Percentiles rank a stretch among this genome's conserved stretches.
Evolutionary conservation across 1,140 invertebrate species (phyloP).

Genomic region (Callitettix versicolor): DNA sequence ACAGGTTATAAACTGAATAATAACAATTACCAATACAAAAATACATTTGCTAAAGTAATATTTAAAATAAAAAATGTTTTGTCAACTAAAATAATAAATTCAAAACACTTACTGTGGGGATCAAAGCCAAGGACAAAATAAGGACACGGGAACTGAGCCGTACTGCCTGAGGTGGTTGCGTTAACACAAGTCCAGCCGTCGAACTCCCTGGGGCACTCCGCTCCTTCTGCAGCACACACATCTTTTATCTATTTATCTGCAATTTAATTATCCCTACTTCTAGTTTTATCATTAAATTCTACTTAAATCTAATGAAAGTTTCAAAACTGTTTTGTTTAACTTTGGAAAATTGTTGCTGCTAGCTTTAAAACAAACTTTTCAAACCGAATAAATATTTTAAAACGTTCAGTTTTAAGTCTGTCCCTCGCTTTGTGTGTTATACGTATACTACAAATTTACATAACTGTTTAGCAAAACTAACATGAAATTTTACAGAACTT

Average conservation of each 20-base stretch:
- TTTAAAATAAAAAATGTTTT: too few species aligned
- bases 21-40: too few species aligned
- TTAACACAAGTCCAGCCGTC: slow-evolving; percentile 44
- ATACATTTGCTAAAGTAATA: too few species aligned
- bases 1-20: too few species aligned
- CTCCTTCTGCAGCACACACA: slow-evolving; percentile 9
- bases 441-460: too few species aligned
- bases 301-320: not conserved
- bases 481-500: too few species aligned
- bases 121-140: slow-evolving; percentile 29
- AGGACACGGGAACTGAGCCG: slow-evolving; percentile 38
- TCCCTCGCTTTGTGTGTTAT: too few species aligned
- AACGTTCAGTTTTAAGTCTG: too few species aligned
- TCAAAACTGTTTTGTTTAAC: not conserved
- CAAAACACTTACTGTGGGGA: slow-evolving; percentile 21
- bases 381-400: not conserved
- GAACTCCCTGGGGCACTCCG: slow-evolving; percentile 36
- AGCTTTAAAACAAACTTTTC: too few species aligned
- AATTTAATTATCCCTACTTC: not conserved
- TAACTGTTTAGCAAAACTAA: too few species aligned
- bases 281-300: not conserved
- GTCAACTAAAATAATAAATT: too few species aligned
- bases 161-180: slow-evolving; percentile 37
- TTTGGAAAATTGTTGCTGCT: too few species aligned
- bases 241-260: not conserved